These are phyloP conservation scores for Cetoscarus ocellatus DNA, from an alignment of 2,797 vertebrate genomes.

Conservation along the genomic window DNA sequence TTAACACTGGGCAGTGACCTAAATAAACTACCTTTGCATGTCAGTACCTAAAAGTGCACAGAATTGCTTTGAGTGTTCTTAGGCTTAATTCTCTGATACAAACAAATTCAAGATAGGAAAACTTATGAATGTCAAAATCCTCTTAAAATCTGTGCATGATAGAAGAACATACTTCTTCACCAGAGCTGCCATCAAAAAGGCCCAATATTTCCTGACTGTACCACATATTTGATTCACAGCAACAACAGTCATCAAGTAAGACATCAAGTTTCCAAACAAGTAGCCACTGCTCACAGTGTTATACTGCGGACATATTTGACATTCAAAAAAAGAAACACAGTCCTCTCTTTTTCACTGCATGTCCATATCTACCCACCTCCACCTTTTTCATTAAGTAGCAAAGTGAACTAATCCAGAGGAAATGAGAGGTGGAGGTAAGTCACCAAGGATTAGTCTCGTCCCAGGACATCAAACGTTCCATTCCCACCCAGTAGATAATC, in stretches of 20 bases:
- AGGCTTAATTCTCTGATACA: no score
- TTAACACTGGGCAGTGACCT: no score
- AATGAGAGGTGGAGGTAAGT: conserved; percentile 93
- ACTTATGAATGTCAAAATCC: no score
- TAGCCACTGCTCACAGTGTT: neutral
- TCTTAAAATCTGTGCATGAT: no score
- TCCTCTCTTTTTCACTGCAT: conserved; percentile 4
- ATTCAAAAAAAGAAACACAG: conserved; percentile 10
- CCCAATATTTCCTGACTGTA: neutral
- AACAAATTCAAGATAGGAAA: no score
- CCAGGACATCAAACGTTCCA: conserved; percentile 87
- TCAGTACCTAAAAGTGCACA: no score
- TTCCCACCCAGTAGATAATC: conserved; percentile 90
- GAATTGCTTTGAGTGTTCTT: no score
- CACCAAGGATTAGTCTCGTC: conserved; percentile 86
- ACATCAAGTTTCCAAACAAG: conserved; percentile 7
- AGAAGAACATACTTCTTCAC: no score
- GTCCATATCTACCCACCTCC: conserved; percentile 55
- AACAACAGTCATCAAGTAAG: neutral
- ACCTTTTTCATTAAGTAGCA: conserved; percentile 82
- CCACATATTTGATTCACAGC: neutral
- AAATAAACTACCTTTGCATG: no score
- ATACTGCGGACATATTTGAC: neutral
- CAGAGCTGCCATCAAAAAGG: no score
- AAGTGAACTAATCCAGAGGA: conserved; percentile 86